Percentiles rank a stretch among this genome's conserved stretches.
These are phyloP conservation scores for Parnassius smintheus DNA, from an alignment of 2,888 invertebrate species.

Conservation along the genomic window DNA sequence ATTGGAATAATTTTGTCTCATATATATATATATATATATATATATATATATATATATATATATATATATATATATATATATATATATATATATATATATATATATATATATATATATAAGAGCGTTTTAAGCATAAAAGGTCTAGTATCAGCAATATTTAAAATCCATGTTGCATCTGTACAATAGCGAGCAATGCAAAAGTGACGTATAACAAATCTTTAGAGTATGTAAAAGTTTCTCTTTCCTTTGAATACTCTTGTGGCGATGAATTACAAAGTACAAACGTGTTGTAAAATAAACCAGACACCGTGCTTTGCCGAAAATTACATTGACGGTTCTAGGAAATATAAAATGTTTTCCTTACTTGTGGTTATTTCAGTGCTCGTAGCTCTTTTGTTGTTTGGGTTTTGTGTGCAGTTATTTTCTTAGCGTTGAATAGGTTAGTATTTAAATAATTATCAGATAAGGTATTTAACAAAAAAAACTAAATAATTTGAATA, in stretches of 20 bases:
- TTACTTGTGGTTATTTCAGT: constrained; percentile 22
- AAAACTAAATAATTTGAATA: too few relatives aligned
- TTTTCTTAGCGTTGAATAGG: neutral
- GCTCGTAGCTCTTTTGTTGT: constrained; percentile 18
- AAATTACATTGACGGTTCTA: constrained; percentile 23
- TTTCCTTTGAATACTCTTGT: constrained; percentile 20
- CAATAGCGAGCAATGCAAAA: neutral
- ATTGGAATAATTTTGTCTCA: too few relatives aligned
- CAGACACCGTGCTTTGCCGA: constrained; percentile 21
- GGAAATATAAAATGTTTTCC: constrained; percentile 22
- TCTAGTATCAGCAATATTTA: too few relatives aligned
- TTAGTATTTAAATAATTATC: too few relatives aligned
- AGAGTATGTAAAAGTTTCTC: constrained; percentile 15
- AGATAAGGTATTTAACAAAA: too few relatives aligned
- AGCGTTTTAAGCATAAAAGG: too few relatives aligned
- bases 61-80: too few relatives aligned
- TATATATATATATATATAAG: too few relatives aligned
- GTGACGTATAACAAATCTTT: constrained; percentile 3
- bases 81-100: too few relatives aligned
- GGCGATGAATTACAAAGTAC: constrained; percentile 22
- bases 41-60: too few relatives aligned
- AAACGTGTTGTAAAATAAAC: constrained; percentile 23
- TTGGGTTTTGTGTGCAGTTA: constrained; percentile 12
- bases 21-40: too few relatives aligned
- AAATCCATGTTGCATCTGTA: too few relatives aligned